Conservation (phyloP, 92 coral and sea anemone genomes). For the Epizoanthus ramosus region DNA sequence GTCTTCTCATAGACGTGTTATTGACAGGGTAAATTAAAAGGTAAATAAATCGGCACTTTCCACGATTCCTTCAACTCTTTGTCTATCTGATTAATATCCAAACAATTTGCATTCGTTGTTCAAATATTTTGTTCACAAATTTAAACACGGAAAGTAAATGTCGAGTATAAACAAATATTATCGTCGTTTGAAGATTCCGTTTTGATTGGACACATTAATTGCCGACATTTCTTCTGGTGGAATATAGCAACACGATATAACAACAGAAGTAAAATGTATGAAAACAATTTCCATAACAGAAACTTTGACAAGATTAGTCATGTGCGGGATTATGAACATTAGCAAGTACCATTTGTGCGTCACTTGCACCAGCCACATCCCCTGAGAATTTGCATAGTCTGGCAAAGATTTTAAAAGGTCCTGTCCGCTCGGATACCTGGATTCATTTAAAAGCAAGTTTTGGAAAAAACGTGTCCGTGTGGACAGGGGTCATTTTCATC, state of each 20-base stretch:
- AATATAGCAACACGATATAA: too few species aligned
- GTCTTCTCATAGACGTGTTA: not conserved
- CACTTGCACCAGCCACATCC: too few species aligned
- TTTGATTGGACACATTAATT: not conserved
- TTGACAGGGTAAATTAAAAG: constrained; percentile 18
- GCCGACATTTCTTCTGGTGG: not conserved
- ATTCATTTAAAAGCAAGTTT: too few species aligned
- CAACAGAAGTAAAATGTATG: too few species aligned
- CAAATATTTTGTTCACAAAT: not conserved
- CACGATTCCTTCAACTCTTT: constrained; percentile 17
- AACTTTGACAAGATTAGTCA: not conserved
- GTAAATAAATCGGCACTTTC: constrained; percentile 3
- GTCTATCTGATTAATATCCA: not conserved
- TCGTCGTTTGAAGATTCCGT: not conserved
- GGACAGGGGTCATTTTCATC: too few species aligned
- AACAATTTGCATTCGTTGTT: constrained; percentile 15
- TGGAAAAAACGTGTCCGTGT: too few species aligned
- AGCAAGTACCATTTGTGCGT: too few species aligned
- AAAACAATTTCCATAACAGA: not conserved
- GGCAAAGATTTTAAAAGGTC: too few species aligned
- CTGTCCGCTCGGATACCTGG: too few species aligned
- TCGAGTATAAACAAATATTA: not conserved
- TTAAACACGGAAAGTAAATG: not conserved
- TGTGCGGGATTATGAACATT: too few species aligned
- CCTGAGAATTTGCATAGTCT: too few species aligned